phyloP scores from a whole-genome alignment of 2,113 vertebrate species.

The Serinus canaria region DNA sequence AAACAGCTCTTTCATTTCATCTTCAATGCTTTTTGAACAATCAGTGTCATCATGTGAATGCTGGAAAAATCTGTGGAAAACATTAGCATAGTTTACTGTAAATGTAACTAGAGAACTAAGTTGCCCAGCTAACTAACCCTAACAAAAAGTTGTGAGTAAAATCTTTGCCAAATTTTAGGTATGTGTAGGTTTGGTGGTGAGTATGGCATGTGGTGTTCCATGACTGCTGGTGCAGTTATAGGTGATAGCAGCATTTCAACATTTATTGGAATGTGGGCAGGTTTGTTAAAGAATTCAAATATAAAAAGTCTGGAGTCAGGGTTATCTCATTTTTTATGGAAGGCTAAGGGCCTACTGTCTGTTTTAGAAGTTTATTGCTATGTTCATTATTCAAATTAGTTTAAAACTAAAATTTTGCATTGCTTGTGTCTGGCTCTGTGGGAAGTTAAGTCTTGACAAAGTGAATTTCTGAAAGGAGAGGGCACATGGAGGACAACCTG shows the following conservation, averaged over 20 bases:
- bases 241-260: neutral
- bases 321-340: neutral
- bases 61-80: neutral
- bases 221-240: neutral
- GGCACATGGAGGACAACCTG: neutral
- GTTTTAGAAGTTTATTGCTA: neutral
- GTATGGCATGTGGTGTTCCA: neutral
- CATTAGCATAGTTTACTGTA: neutral
- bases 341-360: neutral
- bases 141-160: neutral
- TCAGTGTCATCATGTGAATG: neutral
- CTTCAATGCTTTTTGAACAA: neutral
- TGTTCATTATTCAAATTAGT: neutral
- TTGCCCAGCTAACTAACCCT: neutral
- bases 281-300: neutral
- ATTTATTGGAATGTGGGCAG: neutral
- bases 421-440: neutral
- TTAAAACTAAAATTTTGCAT: neutral
- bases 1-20: neutral
- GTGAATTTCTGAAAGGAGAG: neutral
- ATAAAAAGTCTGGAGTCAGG: rapidly evolving
- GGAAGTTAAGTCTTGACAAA: neutral
- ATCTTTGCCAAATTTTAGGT: neutral
- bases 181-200: neutral
- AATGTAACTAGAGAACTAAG: neutral